phyloP scores from a whole-genome alignment of 2,113 vertebrate genomes.

The Oryzias celebensis region DNA sequence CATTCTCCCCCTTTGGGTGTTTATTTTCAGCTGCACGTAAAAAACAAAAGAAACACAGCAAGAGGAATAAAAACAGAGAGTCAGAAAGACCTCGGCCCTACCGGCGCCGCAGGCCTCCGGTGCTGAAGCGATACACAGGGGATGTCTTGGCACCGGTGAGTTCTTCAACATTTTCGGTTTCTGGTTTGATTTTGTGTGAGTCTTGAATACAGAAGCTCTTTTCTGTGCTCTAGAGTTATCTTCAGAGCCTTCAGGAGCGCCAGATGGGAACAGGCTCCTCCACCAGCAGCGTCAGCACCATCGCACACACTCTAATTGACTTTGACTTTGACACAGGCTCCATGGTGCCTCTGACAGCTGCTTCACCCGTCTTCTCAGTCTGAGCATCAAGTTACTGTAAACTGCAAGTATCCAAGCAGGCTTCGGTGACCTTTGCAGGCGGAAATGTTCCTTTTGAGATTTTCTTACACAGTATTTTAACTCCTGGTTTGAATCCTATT shows the following conservation, averaged over 20 bases:
- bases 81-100: conserved; percentile 61
- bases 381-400: conserved; percentile 43
- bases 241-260: conserved; percentile 82
- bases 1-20: neutral
- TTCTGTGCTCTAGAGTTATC: conserved; percentile 78
- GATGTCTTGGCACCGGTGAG: conserved; percentile 84
- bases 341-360: conserved; percentile 78
- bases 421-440: neutral
- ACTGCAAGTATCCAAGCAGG: neutral
- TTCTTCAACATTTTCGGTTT: neutral
- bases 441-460: conserved; percentile 1
- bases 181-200: neutral
- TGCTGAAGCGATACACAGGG: conserved; percentile 77
- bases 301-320: conserved; percentile 78
- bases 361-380: conserved; percentile 65
- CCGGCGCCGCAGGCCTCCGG: conserved; percentile 69
- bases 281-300: conserved; percentile 74
- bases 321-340: conserved; percentile 85
- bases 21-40: conserved; percentile 51
- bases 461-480: no score
- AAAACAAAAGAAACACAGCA: conserved; percentile 74
- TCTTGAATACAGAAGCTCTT: neutral
- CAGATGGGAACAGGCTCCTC: conserved; percentile 79
- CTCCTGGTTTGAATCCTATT: no score
- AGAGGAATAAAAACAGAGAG: conserved; percentile 74